Evolutionary conservation across 2,888 invertebrate species (phyloP).

Genomic region (Ecliptopera silaceata): DNA sequence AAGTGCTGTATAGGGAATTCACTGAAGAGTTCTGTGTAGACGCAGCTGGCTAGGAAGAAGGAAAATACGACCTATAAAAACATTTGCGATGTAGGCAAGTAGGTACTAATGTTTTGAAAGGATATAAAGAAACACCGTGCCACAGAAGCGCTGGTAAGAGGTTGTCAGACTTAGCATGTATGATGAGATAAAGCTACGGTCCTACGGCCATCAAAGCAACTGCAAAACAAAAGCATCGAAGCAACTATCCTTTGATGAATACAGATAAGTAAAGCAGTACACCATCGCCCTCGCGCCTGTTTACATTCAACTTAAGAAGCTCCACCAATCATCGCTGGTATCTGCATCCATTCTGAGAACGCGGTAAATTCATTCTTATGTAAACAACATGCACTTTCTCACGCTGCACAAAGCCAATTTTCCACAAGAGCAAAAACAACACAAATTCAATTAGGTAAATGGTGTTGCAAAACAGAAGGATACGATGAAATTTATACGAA

Average conservation of each 20-base stretch:
- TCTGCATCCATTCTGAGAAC: conserved; percentile 52
- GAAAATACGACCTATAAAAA: conserved; percentile 4
- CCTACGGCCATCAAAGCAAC: not conserved
- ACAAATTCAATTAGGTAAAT: conserved; percentile 79
- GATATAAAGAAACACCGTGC: not conserved
- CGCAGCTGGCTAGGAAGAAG: not conserved
- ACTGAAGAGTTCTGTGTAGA: not conserved
- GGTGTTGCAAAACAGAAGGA: conserved; percentile 63
- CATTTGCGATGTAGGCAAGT: not conserved
- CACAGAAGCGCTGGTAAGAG: not conserved
- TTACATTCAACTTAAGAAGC: not conserved
- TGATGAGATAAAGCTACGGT: not conserved
- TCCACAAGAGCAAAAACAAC: conserved; percentile 73
- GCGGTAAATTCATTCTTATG: conserved; percentile 50
- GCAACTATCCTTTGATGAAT: not conserved
- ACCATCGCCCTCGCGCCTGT: not conserved
- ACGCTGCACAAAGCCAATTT: conserved; percentile 77
- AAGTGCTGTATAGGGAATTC: conserved; percentile 2
- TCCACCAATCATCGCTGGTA: conserved; percentile 42
- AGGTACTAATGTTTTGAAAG: not conserved
- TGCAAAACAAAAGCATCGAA: not conserved
- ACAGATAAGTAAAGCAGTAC: not conserved
- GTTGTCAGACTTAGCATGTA: not conserved
- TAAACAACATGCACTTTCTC: conserved; percentile 69
- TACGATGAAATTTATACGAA: conserved; percentile 60